Evolutionary conservation across 2,888 invertebrate species (phyloP), one percentile per base, ranked within the genome.

Genomic region (Agrochola litura): DNA sequence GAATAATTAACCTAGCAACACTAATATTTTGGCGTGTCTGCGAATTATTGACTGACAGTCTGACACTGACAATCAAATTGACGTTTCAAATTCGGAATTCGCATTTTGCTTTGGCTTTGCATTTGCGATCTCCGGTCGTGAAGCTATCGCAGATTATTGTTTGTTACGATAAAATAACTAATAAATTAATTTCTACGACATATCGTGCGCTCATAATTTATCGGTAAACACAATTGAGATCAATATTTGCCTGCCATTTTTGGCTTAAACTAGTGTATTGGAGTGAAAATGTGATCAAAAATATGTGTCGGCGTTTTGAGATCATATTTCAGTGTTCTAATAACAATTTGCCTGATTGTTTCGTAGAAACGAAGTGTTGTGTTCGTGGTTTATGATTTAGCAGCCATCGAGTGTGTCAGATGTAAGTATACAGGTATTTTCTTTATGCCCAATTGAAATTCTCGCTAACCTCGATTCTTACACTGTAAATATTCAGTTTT

Each of bases 311-410:
- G 73, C 66, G 64, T 63, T 66, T 56, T 63, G 22, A 22, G 81
- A 75, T 87, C 88, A 61, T 61, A 84, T 89, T 85, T 79, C 87
- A 54, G 54, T 66, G 56, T 82, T 72, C 76, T 49, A 71, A 74
- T 65, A 75, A 74, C 65, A 75, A 63, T 75, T 81, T 73, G 56
- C 76, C 65, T 64, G 43, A 74, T 78, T 71, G 73, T 78, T 76
- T 78, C 69, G 8, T 16, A 69, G 80, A 81, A 76, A 81, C 61
- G 37, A 49, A 66, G 77, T 75, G 75, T 73, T 64, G 68, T 68
- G 71, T 84, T 82, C 79, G 64, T 81, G 63, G 70, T 77, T 74
- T 61, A 73, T 61, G 19, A 63, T 60, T 61, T 68, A 67, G 46
- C 56, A 60, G 61, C 54, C 46, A 37, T 43, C 12, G 30, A 52